A percentile compares a stretch with the other conserved stretches of the same genome.
phyloP scores from a whole-genome alignment of 2,797 vertebrate genomes.

The Gobio occitaniae region DNA sequence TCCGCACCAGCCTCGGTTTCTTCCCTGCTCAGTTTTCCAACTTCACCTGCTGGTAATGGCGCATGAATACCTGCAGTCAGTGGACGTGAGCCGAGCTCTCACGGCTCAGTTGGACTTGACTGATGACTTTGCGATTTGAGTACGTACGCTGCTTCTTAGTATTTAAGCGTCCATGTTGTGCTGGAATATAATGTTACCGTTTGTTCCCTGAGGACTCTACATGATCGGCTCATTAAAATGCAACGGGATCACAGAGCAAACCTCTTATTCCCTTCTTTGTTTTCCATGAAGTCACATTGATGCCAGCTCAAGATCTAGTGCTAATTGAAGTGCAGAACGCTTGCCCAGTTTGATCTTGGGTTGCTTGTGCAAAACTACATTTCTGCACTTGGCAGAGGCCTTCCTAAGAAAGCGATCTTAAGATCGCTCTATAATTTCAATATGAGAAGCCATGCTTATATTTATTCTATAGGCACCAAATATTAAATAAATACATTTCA shows the following conservation, averaged over 20 bases:
- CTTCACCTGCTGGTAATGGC: neutral
- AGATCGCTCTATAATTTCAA: neutral
- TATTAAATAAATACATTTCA: neutral
- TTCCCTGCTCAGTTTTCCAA: neutral
- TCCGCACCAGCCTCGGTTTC: neutral
- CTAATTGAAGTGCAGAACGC: constrained; percentile 38
- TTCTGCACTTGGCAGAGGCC: constrained; percentile 18
- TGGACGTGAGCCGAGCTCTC: neutral
- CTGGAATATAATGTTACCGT: constrained; percentile 70
- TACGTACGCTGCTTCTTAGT: neutral
- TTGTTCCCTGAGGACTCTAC: constrained; percentile 70
- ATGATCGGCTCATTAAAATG: constrained; percentile 78
- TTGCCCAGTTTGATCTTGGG: constrained; percentile 17
- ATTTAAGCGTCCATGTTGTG: constrained; percentile 48
- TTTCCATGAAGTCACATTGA: constrained; percentile 57
- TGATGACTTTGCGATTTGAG: constrained; percentile 19
- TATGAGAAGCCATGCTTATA: neutral
- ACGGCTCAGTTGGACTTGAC: constrained; percentile 4
- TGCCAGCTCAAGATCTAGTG: constrained; percentile 29
- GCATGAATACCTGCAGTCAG: neutral
- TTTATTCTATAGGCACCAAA: neutral
- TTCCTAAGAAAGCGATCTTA: neutral
- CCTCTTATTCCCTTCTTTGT: constrained; percentile 53
- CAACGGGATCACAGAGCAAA: constrained; percentile 75
- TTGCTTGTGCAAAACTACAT: neutral